A percentile compares a stretch with the other conserved stretches of the same genome.
These are phyloP conservation scores for Archivesica marissinica DNA, from an alignment of 1,140 invertebrate genomes.

Conservation along the genomic window DNA sequence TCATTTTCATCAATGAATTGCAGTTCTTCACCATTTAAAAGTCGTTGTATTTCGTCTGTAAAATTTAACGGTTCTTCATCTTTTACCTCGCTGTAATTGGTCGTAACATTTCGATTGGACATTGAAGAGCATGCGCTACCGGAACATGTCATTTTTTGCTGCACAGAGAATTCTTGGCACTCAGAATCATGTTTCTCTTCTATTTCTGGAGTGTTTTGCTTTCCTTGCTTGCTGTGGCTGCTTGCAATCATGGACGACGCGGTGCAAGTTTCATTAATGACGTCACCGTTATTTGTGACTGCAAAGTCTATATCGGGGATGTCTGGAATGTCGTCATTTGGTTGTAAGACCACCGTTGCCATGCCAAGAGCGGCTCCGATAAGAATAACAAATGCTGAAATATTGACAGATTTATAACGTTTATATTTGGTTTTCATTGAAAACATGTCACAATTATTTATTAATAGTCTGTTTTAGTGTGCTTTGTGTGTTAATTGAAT, in stretches of 20 bases:
- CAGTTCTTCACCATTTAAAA: conserved; percentile 46
- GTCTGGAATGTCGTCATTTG: conserved; percentile 36
- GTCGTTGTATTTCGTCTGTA: conserved; percentile 56
- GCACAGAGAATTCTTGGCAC: conserved; percentile 38
- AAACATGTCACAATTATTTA: too few relatives aligned
- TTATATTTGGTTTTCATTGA: too few relatives aligned
- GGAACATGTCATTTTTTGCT: conserved; percentile 39
- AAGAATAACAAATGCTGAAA: conserved; percentile 58
- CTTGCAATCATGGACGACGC: conserved; percentile 39
- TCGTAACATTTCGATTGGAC: conserved; percentile 7
- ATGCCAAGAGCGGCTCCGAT: conserved; percentile 57
- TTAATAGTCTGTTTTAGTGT: too few relatives aligned
- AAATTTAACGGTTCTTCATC: conserved; percentile 50
- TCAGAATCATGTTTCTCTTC: conserved; percentile 58
- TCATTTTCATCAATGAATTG: conserved; percentile 56
- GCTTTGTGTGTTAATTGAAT: too few relatives aligned
- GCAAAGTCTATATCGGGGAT: conserved; percentile 39
- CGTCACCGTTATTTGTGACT: conserved; percentile 55
- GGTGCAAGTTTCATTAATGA: conserved; percentile 51
- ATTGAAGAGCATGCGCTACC: conserved; percentile 19
- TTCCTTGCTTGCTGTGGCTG: conserved; percentile 28
- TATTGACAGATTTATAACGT: too few relatives aligned
- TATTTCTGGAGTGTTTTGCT: neutral
- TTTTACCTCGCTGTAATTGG: neutral
- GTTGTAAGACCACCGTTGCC: conserved; percentile 57